phyloP scores from a whole-genome alignment of 1,140 invertebrate species.

The Grapholita molesta region DNA sequence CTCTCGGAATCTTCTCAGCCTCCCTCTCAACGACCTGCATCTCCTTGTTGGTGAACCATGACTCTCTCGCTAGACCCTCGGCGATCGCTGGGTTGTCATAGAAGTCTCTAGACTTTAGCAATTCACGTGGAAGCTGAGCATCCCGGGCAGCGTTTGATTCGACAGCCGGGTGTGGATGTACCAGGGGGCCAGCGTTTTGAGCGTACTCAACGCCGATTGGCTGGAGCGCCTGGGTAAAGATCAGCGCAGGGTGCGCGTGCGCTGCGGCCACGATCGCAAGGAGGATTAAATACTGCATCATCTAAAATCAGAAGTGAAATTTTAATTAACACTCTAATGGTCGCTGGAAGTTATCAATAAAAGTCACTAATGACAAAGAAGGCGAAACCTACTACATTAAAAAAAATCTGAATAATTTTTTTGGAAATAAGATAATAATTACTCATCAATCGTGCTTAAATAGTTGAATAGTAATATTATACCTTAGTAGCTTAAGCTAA shows the following conservation, averaged over 20 bases:
- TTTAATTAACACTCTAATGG: too few relatives aligned
- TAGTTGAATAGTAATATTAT: too few relatives aligned
- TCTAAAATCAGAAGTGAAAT: constrained; percentile 28
- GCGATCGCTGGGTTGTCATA: constrained; percentile 87
- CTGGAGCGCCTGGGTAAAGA: constrained; percentile 48
- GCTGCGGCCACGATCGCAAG: constrained; percentile 34
- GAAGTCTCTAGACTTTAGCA: constrained; percentile 83
- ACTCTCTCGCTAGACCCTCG: constrained; percentile 84
- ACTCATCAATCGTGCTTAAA: too few relatives aligned
- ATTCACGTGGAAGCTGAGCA: constrained; percentile 69
- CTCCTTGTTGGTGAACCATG: constrained; percentile 86
- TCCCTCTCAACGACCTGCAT: constrained; percentile 86
- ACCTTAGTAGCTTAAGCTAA: too few relatives aligned
- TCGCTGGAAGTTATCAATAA: too few relatives aligned
- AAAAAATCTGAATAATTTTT: too few relatives aligned
- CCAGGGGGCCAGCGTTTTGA: constrained; percentile 27
- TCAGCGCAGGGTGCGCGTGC: constrained; percentile 46
- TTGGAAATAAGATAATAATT: too few relatives aligned
- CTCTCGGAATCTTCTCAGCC: constrained; percentile 87
- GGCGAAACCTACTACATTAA: too few relatives aligned
- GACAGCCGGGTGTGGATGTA: constrained; percentile 64
- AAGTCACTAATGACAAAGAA: too few relatives aligned
- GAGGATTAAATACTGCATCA: constrained; percentile 44
- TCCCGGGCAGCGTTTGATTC: constrained; percentile 70
- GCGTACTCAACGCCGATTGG: constrained; percentile 57